Evolutionary conservation across 2,888 invertebrate species (phyloP).

Genomic region (Achlya flavicornis): DNA sequence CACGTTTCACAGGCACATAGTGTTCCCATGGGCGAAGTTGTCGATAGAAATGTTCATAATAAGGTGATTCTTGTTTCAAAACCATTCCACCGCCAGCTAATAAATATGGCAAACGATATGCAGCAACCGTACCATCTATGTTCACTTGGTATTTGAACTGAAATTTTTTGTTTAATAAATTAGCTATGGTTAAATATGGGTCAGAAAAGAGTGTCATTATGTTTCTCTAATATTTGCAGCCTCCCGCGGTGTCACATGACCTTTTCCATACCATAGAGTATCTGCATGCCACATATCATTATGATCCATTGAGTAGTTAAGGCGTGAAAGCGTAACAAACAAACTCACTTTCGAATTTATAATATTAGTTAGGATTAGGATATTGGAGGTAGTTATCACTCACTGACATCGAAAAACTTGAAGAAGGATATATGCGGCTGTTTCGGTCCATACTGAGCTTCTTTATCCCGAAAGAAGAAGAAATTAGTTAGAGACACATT

Average conservation of each 20-base stretch:
- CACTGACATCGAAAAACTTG: constrained; percentile 95
- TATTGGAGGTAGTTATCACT: constrained; percentile 12
- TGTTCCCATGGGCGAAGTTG: constrained; percentile 90
- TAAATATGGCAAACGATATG: constrained; percentile 96
- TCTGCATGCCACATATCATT: too few relatives aligned
- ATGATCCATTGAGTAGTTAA: too few relatives aligned
- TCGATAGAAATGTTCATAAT: constrained; percentile 96
- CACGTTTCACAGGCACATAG: constrained; percentile 91
- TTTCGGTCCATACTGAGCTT: constrained; percentile 93
- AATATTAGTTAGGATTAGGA: too few relatives aligned
- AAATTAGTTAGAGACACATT: constrained; percentile 97
- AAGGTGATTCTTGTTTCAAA: constrained; percentile 96
- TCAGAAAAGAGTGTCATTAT: too few relatives aligned
- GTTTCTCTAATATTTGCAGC: too few relatives aligned
- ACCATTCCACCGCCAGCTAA: constrained; percentile 94
- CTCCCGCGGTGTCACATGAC: too few relatives aligned
- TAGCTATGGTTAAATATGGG: too few relatives aligned
- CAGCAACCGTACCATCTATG: constrained; percentile 98
- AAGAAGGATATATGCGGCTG: constrained; percentile 94
- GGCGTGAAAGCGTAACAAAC: too few relatives aligned
- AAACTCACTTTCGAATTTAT: too few relatives aligned
- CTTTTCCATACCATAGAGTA: too few relatives aligned
- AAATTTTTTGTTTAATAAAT: constrained; percentile 24
- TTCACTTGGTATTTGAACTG: constrained; percentile 98
- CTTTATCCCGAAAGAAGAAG: constrained; percentile 96